Evolutionary conservation across 2,113 vertebrate genomes (phyloP), one percentile per base, ranked within the genome.

Genomic region (Symphodus melops): DNA sequence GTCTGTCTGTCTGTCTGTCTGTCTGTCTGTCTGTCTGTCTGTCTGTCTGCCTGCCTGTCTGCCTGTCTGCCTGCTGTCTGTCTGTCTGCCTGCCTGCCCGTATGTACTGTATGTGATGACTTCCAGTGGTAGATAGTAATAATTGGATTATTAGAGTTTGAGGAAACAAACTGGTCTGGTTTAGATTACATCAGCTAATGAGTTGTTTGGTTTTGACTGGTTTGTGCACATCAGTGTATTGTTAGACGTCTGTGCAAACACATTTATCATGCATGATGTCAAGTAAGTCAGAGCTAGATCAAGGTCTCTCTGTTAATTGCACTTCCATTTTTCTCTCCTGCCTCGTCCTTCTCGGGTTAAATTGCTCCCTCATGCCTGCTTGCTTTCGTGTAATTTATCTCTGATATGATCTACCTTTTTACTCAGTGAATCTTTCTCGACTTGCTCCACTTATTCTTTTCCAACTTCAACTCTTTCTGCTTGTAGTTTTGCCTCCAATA

Each of bases 81-180:
- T n/a, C n/a, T n/a, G n/a, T n/a, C n/a, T n/a, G n/a, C n/a, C n/a
- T n/a, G n/a, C n/a, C n/a, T n/a, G n/a, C n/a, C n/a, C n/a, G n/a
- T 33, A 33, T 33, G 28, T 81, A 37, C n/a, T 77, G 55, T 68
- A 57, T 62, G 19, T 44, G 48, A 65, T 79, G 66, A 39, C 41
- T 84, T 77, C 69, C 80, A 75, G 72, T 76, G 78, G 72, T 79
- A 78, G 72, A 81, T 80, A 72, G 80, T 82, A 75, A 85, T 88
- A 88, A 84, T 77, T 36, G 79, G 84, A 33, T 33, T 3, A 87
- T 89, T 90, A 91, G 57, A 44, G 61, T 74, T 77, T 59, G 39
- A 76, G 60, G 75, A 79, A 78, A 53, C 73, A 83, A 75, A 81
- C 79, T 82, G 76, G 73, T 75, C 75, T 82, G 73, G 37, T 46